Percentiles rank a stretch among this genome's conserved stretches.
phyloP scores from a whole-genome alignment of 1,140 invertebrate genomes.

The Polypedilum pembai region DNA sequence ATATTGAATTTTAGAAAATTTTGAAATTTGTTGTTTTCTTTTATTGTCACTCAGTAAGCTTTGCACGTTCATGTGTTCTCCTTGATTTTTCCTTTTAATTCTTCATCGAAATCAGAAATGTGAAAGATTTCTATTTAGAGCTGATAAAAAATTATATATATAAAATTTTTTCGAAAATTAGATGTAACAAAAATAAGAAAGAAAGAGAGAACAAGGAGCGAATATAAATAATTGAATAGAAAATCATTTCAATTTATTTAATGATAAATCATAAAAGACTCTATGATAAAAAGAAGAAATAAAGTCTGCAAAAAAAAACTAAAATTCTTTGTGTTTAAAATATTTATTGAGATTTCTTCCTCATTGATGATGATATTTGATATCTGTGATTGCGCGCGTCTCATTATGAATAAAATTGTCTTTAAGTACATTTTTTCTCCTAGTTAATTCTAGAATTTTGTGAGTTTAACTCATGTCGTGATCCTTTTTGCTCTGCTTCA shows the following conservation, averaged over 20 bases:
- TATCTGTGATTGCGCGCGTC: no score
- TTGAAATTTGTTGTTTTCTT: no score
- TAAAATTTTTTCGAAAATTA: slow-evolving; percentile 4
- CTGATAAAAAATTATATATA: not conserved
- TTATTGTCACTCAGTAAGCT: no score
- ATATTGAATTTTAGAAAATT: no score
- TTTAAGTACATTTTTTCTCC: not conserved
- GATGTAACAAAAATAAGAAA: not conserved
- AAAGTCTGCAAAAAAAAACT: not conserved
- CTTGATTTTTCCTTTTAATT: no score
- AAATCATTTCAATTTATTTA: not conserved
- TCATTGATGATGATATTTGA: no score
- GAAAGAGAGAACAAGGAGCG: not conserved
- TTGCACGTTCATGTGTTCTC: no score
- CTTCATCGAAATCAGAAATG: no score
- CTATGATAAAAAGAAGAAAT: slow-evolving; percentile 14
- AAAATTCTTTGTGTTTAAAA: not conserved
- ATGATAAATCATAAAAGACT: not conserved
- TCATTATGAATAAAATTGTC: no score
- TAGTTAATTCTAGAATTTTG: not conserved
- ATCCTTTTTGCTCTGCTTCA: not conserved
- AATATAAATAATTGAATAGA: not conserved
- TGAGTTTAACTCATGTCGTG: not conserved
- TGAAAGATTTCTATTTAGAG: not conserved
- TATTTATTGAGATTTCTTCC: no score